Evolutionary conservation across 2,113 vertebrate species (phyloP), one percentile per base, ranked within the genome.

Genomic region (Brachyhypopomus gauderio): DNA sequence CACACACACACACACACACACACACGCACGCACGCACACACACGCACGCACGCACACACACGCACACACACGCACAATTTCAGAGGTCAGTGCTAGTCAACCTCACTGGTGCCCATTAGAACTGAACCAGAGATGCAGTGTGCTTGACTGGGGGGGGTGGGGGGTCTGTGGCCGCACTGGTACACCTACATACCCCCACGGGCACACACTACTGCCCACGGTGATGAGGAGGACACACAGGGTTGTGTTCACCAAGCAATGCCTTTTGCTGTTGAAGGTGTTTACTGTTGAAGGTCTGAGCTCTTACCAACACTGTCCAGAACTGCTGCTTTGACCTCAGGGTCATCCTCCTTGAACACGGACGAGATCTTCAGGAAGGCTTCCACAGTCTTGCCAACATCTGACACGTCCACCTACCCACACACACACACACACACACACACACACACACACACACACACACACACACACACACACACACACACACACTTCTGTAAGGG

Each of bases 331-430:
- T 93, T 96, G 52, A 98, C 93, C 0, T 94, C 93, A 0, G 86
- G 64, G 12, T 91, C 86, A 23, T 98, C 96, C 9, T 98, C 97
- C 87, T 95, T 97, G 89, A 95, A 98, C 85, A 98, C 95, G 0
- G 96, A 98, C 0, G 97, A 94, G 86, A 99, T 95, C 89, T 96
- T 97, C 75, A 99, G 90, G 75, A 99, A 96, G 55, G 94, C 91
- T 27, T 92, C 93, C 1, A 95, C 96, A 55, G 96, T 95, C 88
- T 96, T 96, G 45, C 92, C 86, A 0, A 93, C 91, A 30, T 98
- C 95, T 0, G 93, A 87, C 23, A 94, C 94, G 48, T 99, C 96
- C 80, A 95, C 95, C 97, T 99, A 77, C 9, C 84, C 1, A 75
- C 7, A 77, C 38, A 41, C 30, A 34, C 14, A 69, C 63, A 67